These are phyloP conservation scores for Zosterops japonicus DNA, from an alignment of 2,113 vertebrate species.

Conservation along the genomic window DNA sequence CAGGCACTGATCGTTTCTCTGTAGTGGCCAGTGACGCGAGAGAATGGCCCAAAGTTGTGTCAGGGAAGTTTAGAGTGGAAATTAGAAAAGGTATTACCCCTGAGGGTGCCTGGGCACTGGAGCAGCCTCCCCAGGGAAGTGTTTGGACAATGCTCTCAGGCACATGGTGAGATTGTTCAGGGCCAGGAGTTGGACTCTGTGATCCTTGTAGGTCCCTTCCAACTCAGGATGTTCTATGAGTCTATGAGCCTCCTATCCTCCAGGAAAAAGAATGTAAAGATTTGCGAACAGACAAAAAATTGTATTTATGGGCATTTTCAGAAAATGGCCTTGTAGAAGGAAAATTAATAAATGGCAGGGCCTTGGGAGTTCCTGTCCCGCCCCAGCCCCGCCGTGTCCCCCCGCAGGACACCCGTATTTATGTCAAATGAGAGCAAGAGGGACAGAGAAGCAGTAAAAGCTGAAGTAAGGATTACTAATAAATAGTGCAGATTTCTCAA, in stretches of 20 bases:
- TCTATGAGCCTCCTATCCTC: no score
- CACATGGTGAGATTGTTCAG: not conserved
- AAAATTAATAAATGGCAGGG: accelerated
- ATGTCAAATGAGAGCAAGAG: not conserved
- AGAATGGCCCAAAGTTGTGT: not conserved
- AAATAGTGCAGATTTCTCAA: not conserved
- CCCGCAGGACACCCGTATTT: not conserved
- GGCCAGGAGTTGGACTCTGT: not conserved
- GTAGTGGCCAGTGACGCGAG: not conserved
- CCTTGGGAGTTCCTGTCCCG: accelerated
- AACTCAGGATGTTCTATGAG: not conserved
- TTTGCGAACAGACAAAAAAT: accelerated
- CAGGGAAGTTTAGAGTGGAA: not conserved
- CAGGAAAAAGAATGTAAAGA: no score
- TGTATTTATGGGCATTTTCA: accelerated
- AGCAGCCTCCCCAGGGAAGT: not conserved
- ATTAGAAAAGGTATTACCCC: not conserved
- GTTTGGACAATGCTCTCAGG: not conserved
- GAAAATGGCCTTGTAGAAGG: accelerated
- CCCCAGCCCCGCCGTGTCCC: accelerated
- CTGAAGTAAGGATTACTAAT: not conserved
- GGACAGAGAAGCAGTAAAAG: not conserved
- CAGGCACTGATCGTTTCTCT: not conserved
- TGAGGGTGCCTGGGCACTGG: not conserved
- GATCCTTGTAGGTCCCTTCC: no score